phyloP scores from a whole-genome alignment of 2,797 vertebrate genomes.

The Microctenopoma steveboyesi region DNA sequence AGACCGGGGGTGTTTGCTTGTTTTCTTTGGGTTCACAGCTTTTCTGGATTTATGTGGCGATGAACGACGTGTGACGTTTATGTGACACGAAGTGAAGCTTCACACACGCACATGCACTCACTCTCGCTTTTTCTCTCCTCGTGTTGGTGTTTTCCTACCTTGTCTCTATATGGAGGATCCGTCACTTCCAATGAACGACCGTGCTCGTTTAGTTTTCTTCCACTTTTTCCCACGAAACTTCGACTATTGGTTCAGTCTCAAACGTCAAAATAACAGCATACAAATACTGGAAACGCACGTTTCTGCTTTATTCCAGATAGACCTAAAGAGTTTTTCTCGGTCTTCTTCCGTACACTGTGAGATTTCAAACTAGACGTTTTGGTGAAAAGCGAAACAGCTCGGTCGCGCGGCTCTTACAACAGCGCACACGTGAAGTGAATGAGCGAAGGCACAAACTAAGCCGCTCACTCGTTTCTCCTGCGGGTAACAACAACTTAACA shows the following conservation, averaged over 20 bases:
- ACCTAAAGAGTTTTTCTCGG: neutral
- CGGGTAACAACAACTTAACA: slow-evolving; percentile 13
- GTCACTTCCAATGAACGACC: slow-evolving; percentile 22
- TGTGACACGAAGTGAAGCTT: too few relatives aligned
- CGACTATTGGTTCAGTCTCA: neutral
- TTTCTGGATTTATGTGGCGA: neutral
- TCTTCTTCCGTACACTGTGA: neutral
- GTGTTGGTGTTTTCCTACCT: slow-evolving; percentile 45
- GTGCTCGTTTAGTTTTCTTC: slow-evolving; percentile 29
- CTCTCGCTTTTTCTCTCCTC: neutral
- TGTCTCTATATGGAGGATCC: slow-evolving; percentile 9
- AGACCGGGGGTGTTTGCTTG: neutral
- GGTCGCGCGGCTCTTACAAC: slow-evolving; percentile 21
- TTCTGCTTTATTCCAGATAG: slow-evolving; percentile 7
- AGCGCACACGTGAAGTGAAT: slow-evolving; percentile 22
- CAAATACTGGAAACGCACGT: neutral
- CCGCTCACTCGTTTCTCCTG: neutral
- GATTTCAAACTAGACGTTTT: neutral
- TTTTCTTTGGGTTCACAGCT: neutral
- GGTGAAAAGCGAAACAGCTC: neutral
- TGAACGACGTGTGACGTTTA: neutral
- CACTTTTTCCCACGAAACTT: slow-evolving; percentile 25
- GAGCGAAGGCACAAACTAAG: neutral
- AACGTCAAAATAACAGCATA: neutral
- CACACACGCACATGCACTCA: too few relatives aligned